A percentile compares a stretch with the other conserved stretches of the same genome.
These are phyloP conservation scores for Avahi laniger DNA, from an alignment of 2,797 vertebrate genomes.

Conservation along the genomic window DNA sequence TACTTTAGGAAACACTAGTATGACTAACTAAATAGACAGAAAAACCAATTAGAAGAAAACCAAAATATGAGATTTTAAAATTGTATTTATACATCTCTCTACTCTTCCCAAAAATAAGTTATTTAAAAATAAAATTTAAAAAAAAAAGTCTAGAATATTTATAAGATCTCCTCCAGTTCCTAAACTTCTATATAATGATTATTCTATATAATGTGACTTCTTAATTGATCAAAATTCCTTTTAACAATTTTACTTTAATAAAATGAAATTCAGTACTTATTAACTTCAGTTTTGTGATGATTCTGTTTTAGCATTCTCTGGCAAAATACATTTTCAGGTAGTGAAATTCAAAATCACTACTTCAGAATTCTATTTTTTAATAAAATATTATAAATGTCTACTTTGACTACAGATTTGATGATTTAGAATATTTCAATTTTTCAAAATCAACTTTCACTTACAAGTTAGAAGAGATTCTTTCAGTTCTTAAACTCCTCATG, in stretches of 20 bases:
- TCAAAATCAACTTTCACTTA: conserved; percentile 57
- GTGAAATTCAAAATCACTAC: conserved; percentile 13
- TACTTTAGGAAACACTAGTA: background rate
- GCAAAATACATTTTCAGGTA: conserved; percentile 2
- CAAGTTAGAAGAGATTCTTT: conserved; percentile 42
- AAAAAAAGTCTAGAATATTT: conserved; percentile 8
- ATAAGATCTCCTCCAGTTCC: background rate
- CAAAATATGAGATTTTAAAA: background rate
- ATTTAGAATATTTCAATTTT: conserved; percentile 12
- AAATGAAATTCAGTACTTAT: background rate
- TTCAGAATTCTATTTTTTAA: conserved; percentile 31
- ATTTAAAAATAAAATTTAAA: conserved; percentile 29
- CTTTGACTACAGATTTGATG: conserved; percentile 33
- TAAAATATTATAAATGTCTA: conserved; percentile 29
- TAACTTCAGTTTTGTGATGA: conserved; percentile 27
- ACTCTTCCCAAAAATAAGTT: background rate
- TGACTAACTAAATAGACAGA: background rate
- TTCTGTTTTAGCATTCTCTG: background rate
- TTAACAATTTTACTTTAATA: conserved; percentile 24
- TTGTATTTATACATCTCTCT: background rate
- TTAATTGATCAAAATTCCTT: conserved; percentile 45
- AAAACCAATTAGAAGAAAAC: conserved; percentile 28
- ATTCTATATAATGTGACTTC: background rate
- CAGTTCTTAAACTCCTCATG: conserved; percentile 11
- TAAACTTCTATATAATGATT: background rate